phyloP scores from a whole-genome alignment of 2,113 vertebrate species.

The Hemichromis elongatus region DNA sequence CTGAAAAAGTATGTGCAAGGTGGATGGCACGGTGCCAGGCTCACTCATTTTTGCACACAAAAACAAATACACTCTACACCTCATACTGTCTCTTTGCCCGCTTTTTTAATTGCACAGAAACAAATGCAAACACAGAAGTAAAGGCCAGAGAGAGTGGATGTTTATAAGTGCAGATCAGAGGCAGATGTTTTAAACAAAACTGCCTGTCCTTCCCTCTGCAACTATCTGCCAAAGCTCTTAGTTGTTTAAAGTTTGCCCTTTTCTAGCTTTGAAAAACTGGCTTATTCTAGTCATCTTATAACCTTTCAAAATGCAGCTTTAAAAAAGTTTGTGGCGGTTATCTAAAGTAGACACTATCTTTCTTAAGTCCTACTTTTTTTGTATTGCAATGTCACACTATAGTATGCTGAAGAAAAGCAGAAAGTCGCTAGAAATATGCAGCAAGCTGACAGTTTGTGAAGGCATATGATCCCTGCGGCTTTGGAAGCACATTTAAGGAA shows the following conservation, averaged over 20 bases:
- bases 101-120: neutral
- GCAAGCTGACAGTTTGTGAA: neutral
- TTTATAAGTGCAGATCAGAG: conserved; percentile 20
- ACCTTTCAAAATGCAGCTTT: neutral
- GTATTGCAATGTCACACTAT: neutral
- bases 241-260: neutral
- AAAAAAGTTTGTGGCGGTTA: neutral
- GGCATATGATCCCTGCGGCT: neutral
- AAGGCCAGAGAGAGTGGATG: conserved; percentile 22
- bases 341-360: neutral
- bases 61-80: neutral
- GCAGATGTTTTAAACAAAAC: neutral
- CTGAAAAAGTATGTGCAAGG: neutral
- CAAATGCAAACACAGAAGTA: neutral
- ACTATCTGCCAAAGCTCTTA: neutral
- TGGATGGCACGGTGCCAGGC: neutral
- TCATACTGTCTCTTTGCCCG: neutral
- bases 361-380: neutral
- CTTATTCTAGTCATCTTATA: neutral
- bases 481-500: conserved; percentile 23
- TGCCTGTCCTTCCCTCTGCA: neutral
- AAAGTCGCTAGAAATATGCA: neutral
- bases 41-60: neutral
- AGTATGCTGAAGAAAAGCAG: neutral
- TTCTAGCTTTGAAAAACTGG: neutral